Evolutionary conservation across 2,797 vertebrate species (phyloP), one percentile per base, ranked within the genome.

Genomic region (Distichodus sexfasciatus): DNA sequence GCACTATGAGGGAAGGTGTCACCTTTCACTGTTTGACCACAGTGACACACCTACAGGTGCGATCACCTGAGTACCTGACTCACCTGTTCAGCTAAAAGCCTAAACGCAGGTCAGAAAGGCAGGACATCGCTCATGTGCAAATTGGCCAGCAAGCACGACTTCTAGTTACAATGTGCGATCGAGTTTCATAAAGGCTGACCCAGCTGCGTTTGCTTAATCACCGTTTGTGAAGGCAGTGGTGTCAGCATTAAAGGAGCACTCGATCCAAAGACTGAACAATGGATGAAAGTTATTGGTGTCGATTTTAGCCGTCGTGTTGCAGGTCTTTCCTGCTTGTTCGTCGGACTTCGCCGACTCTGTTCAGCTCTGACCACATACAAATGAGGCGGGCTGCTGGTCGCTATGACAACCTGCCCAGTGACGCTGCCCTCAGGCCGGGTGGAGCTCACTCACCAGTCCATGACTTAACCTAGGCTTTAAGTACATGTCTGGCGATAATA

Each of bases 351-450:
- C 38, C 15, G 24, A 12, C 21, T 24, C 35, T 24, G 7, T 61
- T 71, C 57, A n/a, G 57, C 48, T 35, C 28, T n/a, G 38, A 51
- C 76, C 19, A 41, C 70, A 78, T 79, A 75, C 76, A 83, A 86
- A 84, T 76, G 17, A 72, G 28, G 74, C 78, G 44, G 33, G 67
- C 75, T 54, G 29, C 36, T 44, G 7, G 9, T 72, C 62, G 14
- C 70, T 28, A 38, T 51, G 53, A 46, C 28, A 60, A 53, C 62
- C 55, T n/a, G 43, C 19, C 11, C 7, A 19, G 4, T 11, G 26
- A 51, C 44, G 51, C 53, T 35, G 26, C 19, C 23, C 21, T 38
- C 24, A 38, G 9, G 4, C 47, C 28, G 41, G 23, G 2, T 36
- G 26, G 4, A 43, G 46, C 12, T 15, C 21, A 41, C 17, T 3